Evolutionary conservation across 2,888 invertebrate genomes (phyloP).

Genomic region (Oasisia sp.): DNA sequence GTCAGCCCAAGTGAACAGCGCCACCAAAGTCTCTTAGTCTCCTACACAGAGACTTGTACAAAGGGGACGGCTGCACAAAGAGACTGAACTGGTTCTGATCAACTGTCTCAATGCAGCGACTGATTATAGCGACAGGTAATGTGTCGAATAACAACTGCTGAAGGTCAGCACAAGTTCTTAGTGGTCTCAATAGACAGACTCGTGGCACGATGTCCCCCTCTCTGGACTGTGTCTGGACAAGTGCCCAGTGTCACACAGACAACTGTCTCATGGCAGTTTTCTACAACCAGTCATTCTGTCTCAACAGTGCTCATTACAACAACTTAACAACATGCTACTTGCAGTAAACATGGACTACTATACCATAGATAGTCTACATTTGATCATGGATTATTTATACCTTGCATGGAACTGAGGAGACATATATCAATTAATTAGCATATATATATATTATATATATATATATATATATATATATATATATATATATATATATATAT

Average conservation of each 20-base stretch:
- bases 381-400: too few relatives aligned
- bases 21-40: neutral
- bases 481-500: too few relatives aligned
- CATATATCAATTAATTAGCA: too few relatives aligned
- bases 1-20: neutral
- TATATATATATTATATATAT: too few relatives aligned
- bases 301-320: neutral
- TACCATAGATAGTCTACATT: too few relatives aligned
- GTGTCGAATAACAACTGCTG: neutral
- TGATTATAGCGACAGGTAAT: neutral
- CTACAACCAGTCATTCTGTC: neutral
- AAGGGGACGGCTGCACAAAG: neutral
- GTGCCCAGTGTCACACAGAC: neutral
- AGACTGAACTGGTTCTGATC: neutral
- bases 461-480: too few relatives aligned
- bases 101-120: neutral
- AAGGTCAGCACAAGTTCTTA: conserved; percentile 1
- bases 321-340: neutral
- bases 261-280: neutral
- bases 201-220: neutral
- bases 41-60: neutral
- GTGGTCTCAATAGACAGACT: neutral
- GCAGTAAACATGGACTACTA: neutral
- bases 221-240: neutral
- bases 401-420: too few relatives aligned